Evolutionary conservation across 2,113 vertebrate genomes (phyloP).

Genomic region (Tringa solitaria): DNA sequence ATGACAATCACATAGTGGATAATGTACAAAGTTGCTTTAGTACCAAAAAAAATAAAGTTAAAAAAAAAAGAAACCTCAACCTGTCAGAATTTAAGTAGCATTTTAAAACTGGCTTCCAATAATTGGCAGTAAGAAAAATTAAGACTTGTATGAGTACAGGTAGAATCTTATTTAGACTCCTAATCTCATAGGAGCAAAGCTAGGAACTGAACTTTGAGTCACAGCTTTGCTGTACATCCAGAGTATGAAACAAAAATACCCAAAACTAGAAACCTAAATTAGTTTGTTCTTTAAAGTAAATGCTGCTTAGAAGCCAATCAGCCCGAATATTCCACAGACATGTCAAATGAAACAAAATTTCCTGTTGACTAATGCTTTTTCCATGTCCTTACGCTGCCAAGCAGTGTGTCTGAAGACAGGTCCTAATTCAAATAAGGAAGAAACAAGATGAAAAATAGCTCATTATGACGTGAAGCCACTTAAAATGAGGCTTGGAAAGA

Average conservation of each 20-base stretch:
- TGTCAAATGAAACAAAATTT: neutral
- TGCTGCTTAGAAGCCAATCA: neutral
- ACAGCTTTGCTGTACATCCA: neutral
- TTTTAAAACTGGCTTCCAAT: neutral
- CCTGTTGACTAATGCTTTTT: too few species aligned
- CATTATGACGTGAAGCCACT: accelerated
- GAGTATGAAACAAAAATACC: neutral
- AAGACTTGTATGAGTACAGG: neutral
- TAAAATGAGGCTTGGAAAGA: neutral
- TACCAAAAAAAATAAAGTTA: neutral
- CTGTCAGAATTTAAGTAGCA: neutral
- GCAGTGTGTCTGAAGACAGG: neutral
- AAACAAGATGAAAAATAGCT: neutral
- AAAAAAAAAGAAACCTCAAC: neutral
- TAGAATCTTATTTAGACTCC: neutral
- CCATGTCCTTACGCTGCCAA: neutral
- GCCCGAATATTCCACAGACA: neutral
- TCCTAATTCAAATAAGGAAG: neutral
- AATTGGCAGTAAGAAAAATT: neutral
- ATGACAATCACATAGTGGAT: neutral
- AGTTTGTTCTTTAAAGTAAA: neutral
- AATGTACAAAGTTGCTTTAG: neutral
- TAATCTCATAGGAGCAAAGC: neutral
- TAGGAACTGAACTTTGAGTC: neutral
- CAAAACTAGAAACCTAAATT: neutral